These are phyloP conservation scores for Rhopalosiphum padi DNA, from an alignment of 1,140 invertebrate genomes.

Conservation along the genomic window DNA sequence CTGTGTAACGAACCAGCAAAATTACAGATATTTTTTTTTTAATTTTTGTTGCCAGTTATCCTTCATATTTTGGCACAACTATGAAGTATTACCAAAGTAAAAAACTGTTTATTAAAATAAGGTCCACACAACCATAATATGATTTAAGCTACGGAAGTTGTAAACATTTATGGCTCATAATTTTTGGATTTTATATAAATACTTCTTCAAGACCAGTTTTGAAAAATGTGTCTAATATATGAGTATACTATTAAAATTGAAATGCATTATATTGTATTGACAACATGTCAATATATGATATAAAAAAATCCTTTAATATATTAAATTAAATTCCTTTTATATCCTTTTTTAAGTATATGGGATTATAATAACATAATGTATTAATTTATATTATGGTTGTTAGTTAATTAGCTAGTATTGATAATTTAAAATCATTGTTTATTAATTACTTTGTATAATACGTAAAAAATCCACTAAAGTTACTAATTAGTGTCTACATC, in stretches of 20 bases:
- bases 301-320: not conserved
- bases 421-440: not conserved
- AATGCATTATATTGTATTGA: too few species aligned
- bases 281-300: too few species aligned
- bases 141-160: not conserved
- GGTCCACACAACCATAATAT: not conserved
- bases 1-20: not conserved
- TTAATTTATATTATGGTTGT: not conserved
- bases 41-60: not conserved
- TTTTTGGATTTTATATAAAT: not conserved
- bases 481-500: not conserved
- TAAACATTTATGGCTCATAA: not conserved
- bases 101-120: not conserved
- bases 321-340: too few species aligned
- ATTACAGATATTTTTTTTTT: not conserved
- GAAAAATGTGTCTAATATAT: not conserved
- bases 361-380: too few species aligned
- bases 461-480: not conserved
- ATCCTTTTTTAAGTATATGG: too few species aligned
- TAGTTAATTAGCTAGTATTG: not conserved
- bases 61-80: not conserved
- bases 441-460: not conserved
- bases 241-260: too few species aligned
- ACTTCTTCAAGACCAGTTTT: not conserved
- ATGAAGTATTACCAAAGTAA: conserved; percentile 18